These are phyloP conservation scores for Steatornis caripensis DNA, from an alignment of 2,113 vertebrate species.

Conservation along the genomic window DNA sequence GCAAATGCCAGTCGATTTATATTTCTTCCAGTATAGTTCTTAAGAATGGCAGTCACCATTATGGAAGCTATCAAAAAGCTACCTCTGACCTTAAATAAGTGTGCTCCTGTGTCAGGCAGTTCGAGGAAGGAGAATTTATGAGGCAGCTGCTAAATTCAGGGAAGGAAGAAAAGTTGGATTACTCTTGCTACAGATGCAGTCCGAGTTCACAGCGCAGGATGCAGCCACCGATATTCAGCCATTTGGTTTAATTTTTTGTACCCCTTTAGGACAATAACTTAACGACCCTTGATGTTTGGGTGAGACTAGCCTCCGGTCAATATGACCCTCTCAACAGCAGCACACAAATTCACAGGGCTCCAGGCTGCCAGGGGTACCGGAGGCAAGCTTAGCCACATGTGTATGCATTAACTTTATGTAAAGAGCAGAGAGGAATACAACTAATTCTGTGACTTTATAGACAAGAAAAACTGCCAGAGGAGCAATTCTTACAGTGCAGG, in stretches of 20 bases:
- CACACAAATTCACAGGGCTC: rapidly evolving
- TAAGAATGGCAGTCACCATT: constrained; percentile 30
- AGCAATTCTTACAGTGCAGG: not conserved
- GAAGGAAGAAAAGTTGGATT: not conserved
- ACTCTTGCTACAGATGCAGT: not conserved
- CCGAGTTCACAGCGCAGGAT: not conserved
- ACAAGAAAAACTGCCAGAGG: not conserved
- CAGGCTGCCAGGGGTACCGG: not conserved
- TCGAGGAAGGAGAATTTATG: constrained; percentile 18
- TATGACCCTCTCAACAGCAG: not conserved
- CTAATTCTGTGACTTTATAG: not conserved
- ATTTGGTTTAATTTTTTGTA: not conserved
- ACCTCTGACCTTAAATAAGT: constrained; percentile 37
- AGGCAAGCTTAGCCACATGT: not conserved
- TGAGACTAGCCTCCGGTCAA: not conserved
- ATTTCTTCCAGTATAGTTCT: constrained; percentile 10
- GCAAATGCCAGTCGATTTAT: constrained; percentile 23
- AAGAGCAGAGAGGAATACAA: not conserved
- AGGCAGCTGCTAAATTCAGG: not conserved
- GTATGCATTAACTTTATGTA: rapidly evolving
- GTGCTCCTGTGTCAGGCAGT: not conserved
- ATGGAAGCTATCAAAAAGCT: constrained; percentile 52
- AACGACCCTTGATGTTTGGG: not conserved
- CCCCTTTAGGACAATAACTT: not conserved
- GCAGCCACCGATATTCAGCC: not conserved